Evolutionary conservation across 2,113 vertebrate genomes (phyloP), one percentile per base, ranked within the genome.

Genomic region (Labeo catla): DNA sequence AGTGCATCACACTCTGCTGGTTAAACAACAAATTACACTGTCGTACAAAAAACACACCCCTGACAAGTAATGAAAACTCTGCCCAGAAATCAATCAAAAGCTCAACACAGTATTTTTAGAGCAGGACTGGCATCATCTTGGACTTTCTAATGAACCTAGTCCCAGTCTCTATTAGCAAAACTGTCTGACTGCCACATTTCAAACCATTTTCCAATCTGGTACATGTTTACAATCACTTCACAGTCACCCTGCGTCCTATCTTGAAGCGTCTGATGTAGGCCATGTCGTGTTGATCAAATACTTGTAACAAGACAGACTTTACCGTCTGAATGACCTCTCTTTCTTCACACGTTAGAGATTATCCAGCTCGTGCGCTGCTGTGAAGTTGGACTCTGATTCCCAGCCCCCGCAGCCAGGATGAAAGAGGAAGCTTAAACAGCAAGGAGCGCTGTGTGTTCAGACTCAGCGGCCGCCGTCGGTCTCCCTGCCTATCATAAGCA

Each of bases 351-450:
- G 11, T 52, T 73, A 83, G 34, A 52, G 82, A 84, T 86, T 66
- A 88, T 47, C 77, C 54, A 52, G 45, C 52, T 74, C 3, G 19
- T 81, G 45, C 12, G 11, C 66, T 11, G 16, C 74, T 80, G 87
- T 21, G 76, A 77, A 86, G 52, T 68, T 86, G 73, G 76, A 83
- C 81, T 86, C 84, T 79, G 81, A 79, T 78, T 73, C 74, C 43
- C 34, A 52, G 57, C 66, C 84, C 76, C 85, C 23, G 47, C 87
- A 84, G 87, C 54, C 72, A 78, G 47, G 81, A 86, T 88, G 81
- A 88, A 86, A 84, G 81, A 73, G 52, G 28, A 59, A 84, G 84
- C 80, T 87, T 84, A 87, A 87, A 59, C 61, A 52, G 52, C 39
- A 12, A 74, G 34, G 19, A 80, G 19, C 52, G 21, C 57, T 54